Evolutionary conservation across 2,113 vertebrate species (phyloP).

Genomic region (Corythaixoides concolor): DNA sequence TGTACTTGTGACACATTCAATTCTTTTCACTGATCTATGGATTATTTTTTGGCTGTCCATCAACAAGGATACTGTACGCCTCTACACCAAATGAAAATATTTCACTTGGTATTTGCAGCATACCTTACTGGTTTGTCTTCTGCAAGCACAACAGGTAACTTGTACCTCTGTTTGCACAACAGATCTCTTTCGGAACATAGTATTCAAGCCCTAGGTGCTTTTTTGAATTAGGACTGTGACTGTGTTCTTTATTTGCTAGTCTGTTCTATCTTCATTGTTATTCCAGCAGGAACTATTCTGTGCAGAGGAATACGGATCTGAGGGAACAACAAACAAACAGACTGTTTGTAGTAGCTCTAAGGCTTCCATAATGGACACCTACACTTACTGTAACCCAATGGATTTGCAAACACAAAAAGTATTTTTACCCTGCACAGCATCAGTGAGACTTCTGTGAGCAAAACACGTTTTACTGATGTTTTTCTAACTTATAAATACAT

Average conservation of each 20-base stretch:
- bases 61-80: background rate
- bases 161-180: background rate
- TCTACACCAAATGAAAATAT: background rate
- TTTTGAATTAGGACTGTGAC: background rate
- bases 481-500: background rate
- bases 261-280: background rate
- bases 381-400: background rate
- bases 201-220: background rate
- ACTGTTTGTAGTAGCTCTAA: background rate
- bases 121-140: background rate
- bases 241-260: background rate
- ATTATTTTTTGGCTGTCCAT: background rate
- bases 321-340: slow-evolving; percentile 4
- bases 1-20: background rate
- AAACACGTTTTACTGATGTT: background rate
- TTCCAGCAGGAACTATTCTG: background rate
- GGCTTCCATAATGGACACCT: background rate
- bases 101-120: background rate
- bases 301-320: background rate
- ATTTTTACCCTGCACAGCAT: background rate
- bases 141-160: background rate
- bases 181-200: background rate
- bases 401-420: background rate
- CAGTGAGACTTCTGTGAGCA: background rate
- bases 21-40: background rate